Base-by-base conservation (phyloP, 2,113 vertebrate genomes). In the Fukomys damarensis region DNA sequence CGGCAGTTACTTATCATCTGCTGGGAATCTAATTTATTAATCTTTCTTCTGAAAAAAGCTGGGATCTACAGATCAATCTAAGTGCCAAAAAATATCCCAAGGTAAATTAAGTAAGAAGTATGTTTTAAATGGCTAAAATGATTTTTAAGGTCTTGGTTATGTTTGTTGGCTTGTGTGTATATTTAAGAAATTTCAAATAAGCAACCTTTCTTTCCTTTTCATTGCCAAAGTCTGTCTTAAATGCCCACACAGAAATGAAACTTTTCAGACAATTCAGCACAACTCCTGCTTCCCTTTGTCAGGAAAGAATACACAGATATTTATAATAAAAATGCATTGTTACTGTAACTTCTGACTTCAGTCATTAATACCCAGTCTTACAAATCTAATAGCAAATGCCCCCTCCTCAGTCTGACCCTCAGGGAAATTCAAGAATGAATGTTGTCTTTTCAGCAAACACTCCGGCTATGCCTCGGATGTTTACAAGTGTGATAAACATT, bases 401-500 rank as follows among this genome's bases (percentile, higher is more conserved):
- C 79, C 46, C 52, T 10, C 4, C 59, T 14, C 4, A 43, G 49
- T n/a, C 14, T 72, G 65, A 86, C 58, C 96, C 88, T 61, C 0
- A 68, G 91, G 96, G 65, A 97, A 91, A 97, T 91, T 94, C 86
- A 95, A 86, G 91, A 95, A 96, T 26, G 56, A n/a, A 95, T 77
- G 85, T 43, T 97, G 63, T 68, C 94, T 96, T 95, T 92, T 85
- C 94, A 95, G 89, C 85, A 94, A 95, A 97, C 65, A 85, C 59
- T 94, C 83, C 0, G 46, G 88, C 95, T 98, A 93, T 96, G 91
- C 94, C 88, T 95, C 65, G 79, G 91, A 94, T 97, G 97, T 96
- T 97, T 97, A 97, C 96, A 97, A 97, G 97, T 95, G 97, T 97
- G 95, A 95, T 97, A 97, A 97, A 97, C 97, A 98, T 96, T 97